Percentiles rank a stretch among this genome's conserved stretches.
phyloP scores from a whole-genome alignment of 2,797 vertebrate genomes.

The Lepilemur ruficaudatus region DNA sequence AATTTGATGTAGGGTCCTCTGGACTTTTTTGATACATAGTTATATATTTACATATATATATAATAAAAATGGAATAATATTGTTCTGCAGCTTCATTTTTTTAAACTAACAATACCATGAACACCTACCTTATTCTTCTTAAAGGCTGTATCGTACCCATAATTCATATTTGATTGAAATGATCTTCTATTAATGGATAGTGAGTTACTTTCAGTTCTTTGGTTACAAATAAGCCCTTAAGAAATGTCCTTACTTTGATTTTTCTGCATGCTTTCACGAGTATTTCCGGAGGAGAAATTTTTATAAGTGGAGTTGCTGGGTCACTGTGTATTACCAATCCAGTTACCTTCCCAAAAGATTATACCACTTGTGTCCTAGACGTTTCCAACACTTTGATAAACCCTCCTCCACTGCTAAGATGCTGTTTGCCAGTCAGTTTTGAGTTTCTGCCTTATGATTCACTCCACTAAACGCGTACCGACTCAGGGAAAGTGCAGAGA shows the following conservation, averaged over 20 bases:
- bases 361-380: constrained; percentile 3
- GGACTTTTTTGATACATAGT: not conserved
- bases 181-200: not conserved
- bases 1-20: not conserved
- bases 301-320: not conserved
- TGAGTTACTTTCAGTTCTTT: constrained; percentile 1
- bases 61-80: not conserved
- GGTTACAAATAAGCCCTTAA: not conserved
- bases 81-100: not conserved
- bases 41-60: not conserved
- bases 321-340: constrained; percentile 9
- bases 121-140: not conserved
- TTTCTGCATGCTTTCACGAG: not conserved
- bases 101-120: not conserved
- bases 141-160: not conserved
- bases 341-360: constrained; percentile 31
- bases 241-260: not conserved
- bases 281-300: constrained; percentile 48
- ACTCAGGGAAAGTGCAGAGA: constrained; percentile 17
- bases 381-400: constrained; percentile 35
- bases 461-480: not conserved
- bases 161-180: constrained; percentile 10
- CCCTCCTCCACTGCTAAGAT: not conserved
- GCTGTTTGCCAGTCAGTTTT: not conserved
- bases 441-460: constrained; percentile 46